Base-by-base conservation (phyloP, 2,797 vertebrate genomes). In the Acanthiza pusilla region DNA sequence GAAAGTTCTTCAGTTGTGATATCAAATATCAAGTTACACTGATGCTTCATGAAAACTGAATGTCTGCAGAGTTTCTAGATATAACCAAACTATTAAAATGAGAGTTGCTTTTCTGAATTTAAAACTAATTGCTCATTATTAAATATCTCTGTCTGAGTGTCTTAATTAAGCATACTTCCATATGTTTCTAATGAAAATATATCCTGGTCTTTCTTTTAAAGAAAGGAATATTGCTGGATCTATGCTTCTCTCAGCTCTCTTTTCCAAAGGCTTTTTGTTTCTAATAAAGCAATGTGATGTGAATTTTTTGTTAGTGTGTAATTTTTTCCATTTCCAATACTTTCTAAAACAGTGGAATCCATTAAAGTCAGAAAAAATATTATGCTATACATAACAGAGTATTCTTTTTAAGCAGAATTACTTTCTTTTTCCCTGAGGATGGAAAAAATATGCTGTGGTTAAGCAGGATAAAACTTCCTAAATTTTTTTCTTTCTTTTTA, bases 321-420 rank as follows among this genome's bases (percentile, higher is more conserved):
- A 82, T 81, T 80, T 94, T 97, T 97, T 97, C 95, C 81, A 85
- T 71, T 94, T 93, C 68, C 90, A 96, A 21, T 70, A n/a, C 60
- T 96, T 97, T 96, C 88, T 94, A 93, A 95, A 97, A 95, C 47
- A 96, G 92, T 61, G 66, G 94, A 95, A 90, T 67, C 42, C 45
- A 72, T 50, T 94, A 83, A 95, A 93, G 79, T 93, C 77, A 94
- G 77, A 97, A 89, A 95, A 97, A 96, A 97, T 83, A 85, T 96
- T 95, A 97, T 96, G 76, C 73, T 94, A 94, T 72, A 94, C 43
- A 79, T 82, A 96, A 94, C 53, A 97, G 88, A 96, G 88, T 96
- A 94, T 91, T 40, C 73, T 96, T 97, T 97, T 97, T 94, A 96
- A 93, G 47, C 54, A 88, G 42, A 91, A 91, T 94, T 90, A 75